Conservation (phyloP, 2,888 invertebrate species). For the Steinernema carpocapsae region DNA sequence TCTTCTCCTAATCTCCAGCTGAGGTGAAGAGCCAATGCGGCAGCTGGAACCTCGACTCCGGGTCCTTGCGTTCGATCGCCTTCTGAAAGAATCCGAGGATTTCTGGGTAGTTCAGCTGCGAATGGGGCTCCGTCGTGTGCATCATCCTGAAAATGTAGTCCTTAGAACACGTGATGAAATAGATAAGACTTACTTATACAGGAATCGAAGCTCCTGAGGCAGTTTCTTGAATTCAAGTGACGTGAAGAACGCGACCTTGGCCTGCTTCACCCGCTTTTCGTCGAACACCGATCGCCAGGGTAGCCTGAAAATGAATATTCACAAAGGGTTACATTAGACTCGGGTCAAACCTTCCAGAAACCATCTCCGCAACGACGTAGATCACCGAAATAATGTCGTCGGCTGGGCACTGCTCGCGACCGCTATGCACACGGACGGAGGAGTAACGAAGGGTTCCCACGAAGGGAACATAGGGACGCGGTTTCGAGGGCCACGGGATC, state of each 20-base stretch:
- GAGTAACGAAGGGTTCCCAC: conserved; percentile 46
- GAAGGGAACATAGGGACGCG: conserved; percentile 39
- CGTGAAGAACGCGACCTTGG: conserved; percentile 27
- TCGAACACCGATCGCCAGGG: conserved; percentile 39
- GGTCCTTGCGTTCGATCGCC: conserved; percentile 37
- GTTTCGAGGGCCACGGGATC: conserved; percentile 40
- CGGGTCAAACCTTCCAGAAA: conserved; percentile 42
- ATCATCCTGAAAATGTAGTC: neutral
- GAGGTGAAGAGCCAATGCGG: conserved; percentile 40
- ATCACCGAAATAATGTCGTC: conserved; percentile 49
- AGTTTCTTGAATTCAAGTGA: conserved; percentile 37
- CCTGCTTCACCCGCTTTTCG: neutral
- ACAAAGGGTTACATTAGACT: neutral
- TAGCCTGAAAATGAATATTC: conserved; percentile 1
- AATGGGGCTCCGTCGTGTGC: conserved; percentile 6
- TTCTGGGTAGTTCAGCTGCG: conserved; percentile 36
- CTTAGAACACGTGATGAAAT: neutral
- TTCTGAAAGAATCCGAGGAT: conserved; percentile 38
- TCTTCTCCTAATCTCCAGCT: neutral
- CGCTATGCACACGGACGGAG: conserved; percentile 41
- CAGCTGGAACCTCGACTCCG: conserved; percentile 37
- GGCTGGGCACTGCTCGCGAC: conserved; percentile 44
- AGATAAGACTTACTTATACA: conserved; percentile 33
- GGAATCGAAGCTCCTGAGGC: conserved; percentile 39
- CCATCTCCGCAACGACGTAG: conserved; percentile 47